Percentiles rank a stretch among this genome's conserved stretches.
Conservation (phyloP, 2,113 vertebrate species). For the Osmerus mordax region DNA sequence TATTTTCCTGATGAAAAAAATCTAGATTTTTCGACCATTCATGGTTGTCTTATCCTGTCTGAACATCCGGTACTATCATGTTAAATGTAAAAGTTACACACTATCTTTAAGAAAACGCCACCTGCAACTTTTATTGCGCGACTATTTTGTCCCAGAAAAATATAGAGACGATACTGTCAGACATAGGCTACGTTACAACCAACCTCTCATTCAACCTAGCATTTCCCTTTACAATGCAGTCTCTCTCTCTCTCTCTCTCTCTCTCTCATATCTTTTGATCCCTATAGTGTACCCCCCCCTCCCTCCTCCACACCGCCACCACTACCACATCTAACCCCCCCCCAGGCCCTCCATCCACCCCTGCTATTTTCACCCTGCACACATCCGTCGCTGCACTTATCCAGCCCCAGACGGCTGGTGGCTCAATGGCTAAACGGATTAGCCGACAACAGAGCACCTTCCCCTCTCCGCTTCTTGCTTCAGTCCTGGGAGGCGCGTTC, state of each 20-base stretch:
- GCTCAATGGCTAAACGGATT: slow-evolving; percentile 90
- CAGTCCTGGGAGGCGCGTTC: slow-evolving; percentile 61
- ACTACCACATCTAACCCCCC: background rate
- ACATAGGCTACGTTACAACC: background rate
- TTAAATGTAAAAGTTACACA: no score
- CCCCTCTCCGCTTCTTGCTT: slow-evolving; percentile 70
- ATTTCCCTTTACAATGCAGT: background rate
- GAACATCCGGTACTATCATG: no score
- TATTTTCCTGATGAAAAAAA: no score
- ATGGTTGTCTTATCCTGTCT: no score
- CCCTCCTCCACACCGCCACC: slow-evolving; percentile 13
- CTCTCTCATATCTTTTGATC: slow-evolving; percentile 39
- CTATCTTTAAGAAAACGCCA: no score
- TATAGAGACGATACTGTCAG: background rate
- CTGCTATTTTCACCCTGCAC: slow-evolving; percentile 75
- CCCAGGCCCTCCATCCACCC: slow-evolving; percentile 56
- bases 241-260: slow-evolving; percentile 1
- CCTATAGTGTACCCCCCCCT: slow-evolving; percentile 12
- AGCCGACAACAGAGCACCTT: slow-evolving; percentile 96
- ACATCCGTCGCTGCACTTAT: slow-evolving; percentile 77
- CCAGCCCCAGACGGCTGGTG: slow-evolving; percentile 87
- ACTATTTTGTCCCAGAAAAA: no score
- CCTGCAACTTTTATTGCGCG: no score
- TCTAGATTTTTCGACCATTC: no score
- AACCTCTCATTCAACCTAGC: background rate